These are phyloP conservation scores for Eclectus roratus DNA, from an alignment of 2,113 vertebrate genomes.

Conservation along the genomic window DNA sequence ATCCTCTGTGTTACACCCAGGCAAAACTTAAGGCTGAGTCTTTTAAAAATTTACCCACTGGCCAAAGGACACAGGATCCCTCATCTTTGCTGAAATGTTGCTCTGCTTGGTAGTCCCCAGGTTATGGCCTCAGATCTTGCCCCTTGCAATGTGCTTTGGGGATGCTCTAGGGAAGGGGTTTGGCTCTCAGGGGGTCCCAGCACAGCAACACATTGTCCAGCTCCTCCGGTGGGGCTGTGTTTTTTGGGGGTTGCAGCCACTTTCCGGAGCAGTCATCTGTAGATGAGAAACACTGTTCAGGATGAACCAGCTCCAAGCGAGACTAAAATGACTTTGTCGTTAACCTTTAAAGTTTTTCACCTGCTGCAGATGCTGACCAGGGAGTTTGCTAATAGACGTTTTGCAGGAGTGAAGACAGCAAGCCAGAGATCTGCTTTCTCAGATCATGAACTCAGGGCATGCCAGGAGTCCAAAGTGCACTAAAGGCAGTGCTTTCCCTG, in stretches of 20 bases:
- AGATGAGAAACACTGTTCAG: not conserved
- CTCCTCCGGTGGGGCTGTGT: not conserved
- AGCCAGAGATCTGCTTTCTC: not conserved
- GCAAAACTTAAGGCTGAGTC: not conserved
- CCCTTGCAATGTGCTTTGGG: accelerated
- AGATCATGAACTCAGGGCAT: not conserved
- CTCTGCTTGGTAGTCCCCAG: not conserved
- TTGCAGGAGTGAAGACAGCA: not conserved
- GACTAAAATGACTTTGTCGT: not conserved
- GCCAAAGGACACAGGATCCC: not conserved
- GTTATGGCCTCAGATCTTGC: not conserved
- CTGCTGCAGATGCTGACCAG: not conserved
- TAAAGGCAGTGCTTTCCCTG: not conserved
- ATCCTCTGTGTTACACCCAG: not conserved
- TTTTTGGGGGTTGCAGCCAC: accelerated
- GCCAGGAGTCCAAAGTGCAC: not conserved
- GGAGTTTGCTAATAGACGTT: not conserved
- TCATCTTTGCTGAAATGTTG: not conserved
- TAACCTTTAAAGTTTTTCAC: not conserved
- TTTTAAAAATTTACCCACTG: not conserved
- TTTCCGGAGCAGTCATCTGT: accelerated
- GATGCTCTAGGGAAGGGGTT: not conserved
- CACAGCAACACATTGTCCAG: accelerated
- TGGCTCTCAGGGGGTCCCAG: not conserved
- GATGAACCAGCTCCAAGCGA: not conserved